phyloP scores from a whole-genome alignment of 1,140 invertebrate species.

The Solenopsis invicta region DNA sequence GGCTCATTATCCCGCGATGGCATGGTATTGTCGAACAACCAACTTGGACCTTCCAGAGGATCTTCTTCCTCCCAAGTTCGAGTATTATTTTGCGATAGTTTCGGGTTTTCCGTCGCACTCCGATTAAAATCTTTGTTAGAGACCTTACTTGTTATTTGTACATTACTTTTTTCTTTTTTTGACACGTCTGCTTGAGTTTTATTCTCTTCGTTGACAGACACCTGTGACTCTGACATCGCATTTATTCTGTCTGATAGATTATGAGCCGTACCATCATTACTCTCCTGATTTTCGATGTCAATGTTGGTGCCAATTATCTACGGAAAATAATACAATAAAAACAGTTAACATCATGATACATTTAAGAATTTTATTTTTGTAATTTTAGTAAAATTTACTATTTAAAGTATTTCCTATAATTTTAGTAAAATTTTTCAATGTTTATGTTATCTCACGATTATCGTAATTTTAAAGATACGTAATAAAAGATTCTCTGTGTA shows the following conservation, averaged over 20 bases:
- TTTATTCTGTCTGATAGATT: background rate
- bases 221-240: conserved; percentile 53
- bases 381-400: background rate
- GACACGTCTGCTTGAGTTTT: background rate
- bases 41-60: conserved; percentile 85
- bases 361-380: too few relatives aligned
- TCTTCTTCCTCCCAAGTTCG: conserved; percentile 78
- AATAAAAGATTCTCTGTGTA: background rate
- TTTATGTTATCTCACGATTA: too few relatives aligned
- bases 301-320: conserved; percentile 56
- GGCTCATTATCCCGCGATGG: conserved; percentile 44
- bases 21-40: conserved; percentile 77
- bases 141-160: background rate
- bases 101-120: background rate
- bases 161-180: background rate
- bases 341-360: too few relatives aligned
- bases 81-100: background rate
- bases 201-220: background rate
- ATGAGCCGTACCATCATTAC: background rate
- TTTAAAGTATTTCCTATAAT: background rate
- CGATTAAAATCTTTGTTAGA: background rate
- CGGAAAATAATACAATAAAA: background rate
- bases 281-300: background rate
- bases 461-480: too few relatives aligned
- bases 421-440: too few relatives aligned